Base-by-base conservation (phyloP, 2,797 vertebrate genomes). In the Hippoglossus hippoglossus region DNA sequence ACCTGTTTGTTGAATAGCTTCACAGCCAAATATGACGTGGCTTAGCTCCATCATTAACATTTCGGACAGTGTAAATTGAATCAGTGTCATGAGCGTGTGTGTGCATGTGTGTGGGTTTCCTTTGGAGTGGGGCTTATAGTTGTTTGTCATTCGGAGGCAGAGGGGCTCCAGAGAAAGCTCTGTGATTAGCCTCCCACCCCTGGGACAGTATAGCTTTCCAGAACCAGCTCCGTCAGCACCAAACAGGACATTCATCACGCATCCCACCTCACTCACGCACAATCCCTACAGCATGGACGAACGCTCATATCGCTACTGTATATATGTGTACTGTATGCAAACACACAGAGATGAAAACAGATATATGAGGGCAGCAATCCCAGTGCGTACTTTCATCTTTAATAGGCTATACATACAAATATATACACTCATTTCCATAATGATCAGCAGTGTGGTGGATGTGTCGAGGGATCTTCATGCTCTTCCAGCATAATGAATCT, bases 191-290 rank as follows among this genome's bases (percentile, higher is more conserved):
- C 79, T 75, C 58, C 69, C 11, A 6, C 84, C 82, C 79, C 67
- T 79, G 86, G 85, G 90, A 87, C 82, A 2, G 22, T 80, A 75
- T 52, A 67, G 81, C 80, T 82, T 84, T 83, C 77, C 71, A 52
- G 75, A 77, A 87, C 77, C 75, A 90, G 88, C 89, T 89, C 77
- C 3, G 88, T 90, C 91, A 91, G 90, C 87, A 90, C 70, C 80
- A 81, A 84, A 85, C 79, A 82, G 87, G 80, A 88, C 87, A 92
- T 94, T 90, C 86, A 86, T 93, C 90, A 92, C 73, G 70, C 74
- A 75, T 78, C 69, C 63, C 70, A 75, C 68, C 64, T 85, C 59
- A 62, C 50, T 72, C 72, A 77, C 72, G 60, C 71, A 59, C 36
- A 75, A 74, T 66, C 72, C 74, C 72, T 79, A 46, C 59, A 63